Base-by-base conservation (phyloP, 2,888 invertebrate species). In the Phaonia tiefii region DNA sequence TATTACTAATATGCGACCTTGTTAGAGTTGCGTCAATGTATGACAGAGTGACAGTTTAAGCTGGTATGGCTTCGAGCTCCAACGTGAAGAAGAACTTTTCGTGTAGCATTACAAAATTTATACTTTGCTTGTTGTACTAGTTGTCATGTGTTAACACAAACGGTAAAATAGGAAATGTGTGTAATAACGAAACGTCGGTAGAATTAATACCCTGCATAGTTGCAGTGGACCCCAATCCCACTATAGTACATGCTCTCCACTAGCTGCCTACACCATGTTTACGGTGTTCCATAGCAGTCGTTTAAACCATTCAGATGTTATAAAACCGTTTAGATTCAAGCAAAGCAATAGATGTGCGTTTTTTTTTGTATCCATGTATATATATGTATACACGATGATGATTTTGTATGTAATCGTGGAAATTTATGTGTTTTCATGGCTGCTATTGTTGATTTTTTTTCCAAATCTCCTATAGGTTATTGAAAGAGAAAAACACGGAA, bases 1-100 rank as follows among this genome's bases (percentile, higher is more conserved):
- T 49, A 1, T 42, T 11, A 63, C 63, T 63, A 63, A 63, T 63
- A 37, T 22, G 63, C 13, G 15, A 63, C 63, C 63, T 37, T 63
- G 63, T 51, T 31, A 49, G 39, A 56, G 63, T 79, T 79, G 58
- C 74, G 72, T 51, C 74, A 76, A 58, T 71, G 58, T n/a, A 63
- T 67, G 70, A 74, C 70, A 77, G n/a, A n/a, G 42, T 80, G 80
- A 74, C 80, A 80, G 58, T 77, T 7, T 77, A 70, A 80, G 74
- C 74, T 66, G 58, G 25, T 71, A 74, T 71, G 54, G 80, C 69
- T 74, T 77, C 58, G 74, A 77, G 69, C 76, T 44, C 58, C 46
- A 39, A 60, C 49, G 31, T 31, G 8, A 60, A 44, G 66, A 44
- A 49, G 69, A 70, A 22, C 69, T 70, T n/a, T 42, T 44, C 15